Conservation (phyloP, 2,113 vertebrate genomes). For the Corythornis vintsioides region DNA sequence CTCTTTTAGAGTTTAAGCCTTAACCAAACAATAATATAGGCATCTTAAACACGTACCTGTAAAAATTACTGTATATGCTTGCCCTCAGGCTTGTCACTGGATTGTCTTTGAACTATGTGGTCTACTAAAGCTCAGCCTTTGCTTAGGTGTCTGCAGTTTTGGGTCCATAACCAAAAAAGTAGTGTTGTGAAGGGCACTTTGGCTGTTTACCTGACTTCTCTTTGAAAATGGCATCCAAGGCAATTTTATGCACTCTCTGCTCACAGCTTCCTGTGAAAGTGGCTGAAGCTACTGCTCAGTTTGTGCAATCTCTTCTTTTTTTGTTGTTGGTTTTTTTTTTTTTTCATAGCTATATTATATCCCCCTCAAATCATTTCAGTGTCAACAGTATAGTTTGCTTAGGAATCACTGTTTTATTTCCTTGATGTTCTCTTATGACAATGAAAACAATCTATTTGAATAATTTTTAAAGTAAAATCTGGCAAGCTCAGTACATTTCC, state of each 20-base stretch:
- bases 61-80: neutral
- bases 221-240: neutral
- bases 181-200: neutral
- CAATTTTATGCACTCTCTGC: neutral
- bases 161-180: neutral
- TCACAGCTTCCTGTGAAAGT: neutral
- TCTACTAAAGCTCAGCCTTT: neutral
- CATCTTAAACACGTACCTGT: neutral
- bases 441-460: neutral
- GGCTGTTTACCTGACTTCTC: neutral
- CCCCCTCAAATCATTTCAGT: neutral
- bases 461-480: neutral
- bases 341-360: neutral
- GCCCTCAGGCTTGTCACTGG: neutral
- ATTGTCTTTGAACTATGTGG: neutral
- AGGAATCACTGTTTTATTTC: neutral
- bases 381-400: neutral
- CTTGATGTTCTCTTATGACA: neutral
- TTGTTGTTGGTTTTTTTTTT: neutral
- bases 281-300: neutral
- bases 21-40: neutral
- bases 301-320: neutral
- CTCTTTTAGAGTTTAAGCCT: neutral
- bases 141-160: neutral
- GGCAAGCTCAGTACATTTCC: neutral